Conservation (phyloP, 2,888 invertebrate genomes). For the Priapulus caudatus region DNA sequence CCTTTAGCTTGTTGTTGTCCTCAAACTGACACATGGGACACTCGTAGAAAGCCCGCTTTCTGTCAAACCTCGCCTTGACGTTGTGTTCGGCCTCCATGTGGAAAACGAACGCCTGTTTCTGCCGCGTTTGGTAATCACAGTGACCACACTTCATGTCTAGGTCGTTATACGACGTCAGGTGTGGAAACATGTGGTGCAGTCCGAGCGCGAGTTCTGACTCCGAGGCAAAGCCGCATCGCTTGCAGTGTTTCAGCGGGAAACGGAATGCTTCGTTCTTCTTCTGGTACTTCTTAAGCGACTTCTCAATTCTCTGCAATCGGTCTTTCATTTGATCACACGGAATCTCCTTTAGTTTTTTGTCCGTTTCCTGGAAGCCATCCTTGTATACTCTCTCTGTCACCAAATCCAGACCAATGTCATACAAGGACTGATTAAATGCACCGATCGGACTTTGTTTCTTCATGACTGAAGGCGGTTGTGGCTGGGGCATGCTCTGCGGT, state of each 20-base stretch:
- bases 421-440: conserved; percentile 72
- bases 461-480: no score
- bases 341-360: conserved; percentile 57
- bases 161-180: conserved; percentile 51
- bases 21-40: conserved; percentile 89
- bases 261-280: conserved; percentile 69
- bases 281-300: conserved; percentile 67
- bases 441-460: conserved; percentile 25
- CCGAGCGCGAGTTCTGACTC: conserved; percentile 71
- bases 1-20: conserved; percentile 78
- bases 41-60: conserved; percentile 74
- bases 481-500: no score
- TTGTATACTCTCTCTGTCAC: conserved; percentile 86
- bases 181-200: conserved; percentile 77
- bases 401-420: conserved; percentile 75
- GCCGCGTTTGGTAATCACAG: conserved; percentile 65
- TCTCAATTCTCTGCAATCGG: conserved; percentile 43
- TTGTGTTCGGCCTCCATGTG: conserved; percentile 86
- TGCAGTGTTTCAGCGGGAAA: conserved; percentile 63
- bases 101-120: conserved; percentile 64
- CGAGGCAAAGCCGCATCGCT: conserved; percentile 76
- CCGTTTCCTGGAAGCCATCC: conserved; percentile 76
- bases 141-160: conserved; percentile 57
- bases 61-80: conserved; percentile 65
- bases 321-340: conserved; percentile 44